phyloP scores from a whole-genome alignment of 1,140 invertebrate species.

The Drosophila prosaltans region DNA sequence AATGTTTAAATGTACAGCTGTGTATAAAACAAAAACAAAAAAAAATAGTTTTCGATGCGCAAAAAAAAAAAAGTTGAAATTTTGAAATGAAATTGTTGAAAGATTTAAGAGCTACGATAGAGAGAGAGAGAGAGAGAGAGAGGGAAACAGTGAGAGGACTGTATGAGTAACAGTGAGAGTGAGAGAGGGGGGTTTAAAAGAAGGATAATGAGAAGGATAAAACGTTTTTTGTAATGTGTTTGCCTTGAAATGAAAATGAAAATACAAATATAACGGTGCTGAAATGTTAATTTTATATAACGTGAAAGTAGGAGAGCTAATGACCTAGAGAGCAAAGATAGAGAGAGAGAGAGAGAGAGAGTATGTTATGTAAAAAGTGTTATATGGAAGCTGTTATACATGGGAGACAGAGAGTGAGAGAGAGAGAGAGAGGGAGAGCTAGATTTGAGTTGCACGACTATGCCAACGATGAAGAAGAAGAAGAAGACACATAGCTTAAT shows the following conservation, averaged over 20 bases:
- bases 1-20: constrained; percentile 64
- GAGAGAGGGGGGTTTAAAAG: constrained; percentile 1
- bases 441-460: constrained; percentile 9
- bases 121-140: constrained; percentile 15
- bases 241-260: constrained; percentile 78
- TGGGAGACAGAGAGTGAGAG: constrained; percentile 3
- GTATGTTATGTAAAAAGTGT: constrained; percentile 42
- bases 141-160: not conserved
- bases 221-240: constrained; percentile 70
- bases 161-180: constrained; percentile 30
- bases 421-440: not conserved
- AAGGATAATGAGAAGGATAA: constrained; percentile 3
- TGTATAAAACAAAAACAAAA: constrained; percentile 39
- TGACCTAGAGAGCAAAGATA: not conserved
- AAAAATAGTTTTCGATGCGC: constrained; percentile 56
- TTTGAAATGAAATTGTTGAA: constrained; percentile 54
- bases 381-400: constrained; percentile 57
- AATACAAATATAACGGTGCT: constrained; percentile 71
- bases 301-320: not conserved
- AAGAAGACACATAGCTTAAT: constrained; percentile 24
- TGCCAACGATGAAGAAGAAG: not conserved
- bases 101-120: constrained; percentile 36
- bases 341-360: constrained; percentile 21
- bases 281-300: constrained; percentile 77
- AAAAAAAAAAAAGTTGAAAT: constrained; percentile 37